Base-by-base conservation (phyloP, 2,113 vertebrate species). In the Ahaetulla prasina region DNA sequence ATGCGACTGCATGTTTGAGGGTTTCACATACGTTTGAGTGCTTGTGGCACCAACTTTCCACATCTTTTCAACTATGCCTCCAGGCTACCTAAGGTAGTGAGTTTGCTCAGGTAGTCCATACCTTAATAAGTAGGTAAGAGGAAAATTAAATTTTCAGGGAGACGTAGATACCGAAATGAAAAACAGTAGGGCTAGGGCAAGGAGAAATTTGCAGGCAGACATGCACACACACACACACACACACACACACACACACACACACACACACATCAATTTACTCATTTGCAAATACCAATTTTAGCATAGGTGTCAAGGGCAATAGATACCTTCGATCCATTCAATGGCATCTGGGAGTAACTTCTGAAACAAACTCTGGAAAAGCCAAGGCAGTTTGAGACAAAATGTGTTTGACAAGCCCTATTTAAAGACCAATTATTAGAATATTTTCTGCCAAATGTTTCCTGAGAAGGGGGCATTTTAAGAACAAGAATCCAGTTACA, bases 391-490 rank as follows among this genome's bases (percentile, higher is more conserved):
- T 60, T 89, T 88, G 88, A 92, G 53, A 57, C 68, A 45, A 60
- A 85, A 57, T 4, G 8, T 92, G 88, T 92, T 85, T 92, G 92
- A 89, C 88, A 92, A 89, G 45, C 43, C 74, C 68, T 85, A 85
- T 89, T 92, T 89, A 92, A 92, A 92, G 87, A 39, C 91, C 53
- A 92, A 92, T 47, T 47, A 57, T 85, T 49, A 74, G 87, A 85
- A 45, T 53, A 18, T 50, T 92, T 92, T 74, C 87, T 89, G 74
- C 22, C 55, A 27, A 89, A 85, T 1, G 3, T 74, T 60, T 45
- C 74, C 74, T 30, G 27, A 5, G 8, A 22, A 25, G 22, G 88
- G 43, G 55, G 47, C 8, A 8, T 92, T 50, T 57, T 43, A 68
- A 49, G 90, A 85, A 52, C 10, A 6, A 11, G 57, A 60, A 85